phyloP scores from a whole-genome alignment of 2,797 vertebrate species.

The Microctenopoma steveboyesi region DNA sequence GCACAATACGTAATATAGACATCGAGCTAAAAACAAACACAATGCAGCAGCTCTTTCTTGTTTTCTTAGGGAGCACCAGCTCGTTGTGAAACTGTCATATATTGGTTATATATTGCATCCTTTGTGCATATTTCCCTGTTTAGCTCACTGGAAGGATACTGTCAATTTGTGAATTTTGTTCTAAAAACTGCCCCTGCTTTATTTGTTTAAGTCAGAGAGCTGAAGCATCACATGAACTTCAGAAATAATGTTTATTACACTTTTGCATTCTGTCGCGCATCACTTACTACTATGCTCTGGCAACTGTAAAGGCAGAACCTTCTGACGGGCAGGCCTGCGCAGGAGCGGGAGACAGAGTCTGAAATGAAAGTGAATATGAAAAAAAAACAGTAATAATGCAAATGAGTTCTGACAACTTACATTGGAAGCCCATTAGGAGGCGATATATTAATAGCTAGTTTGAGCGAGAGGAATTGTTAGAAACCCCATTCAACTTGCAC shows the following conservation, averaged over 20 bases:
- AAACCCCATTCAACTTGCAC: neutral
- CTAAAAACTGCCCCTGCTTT: neutral
- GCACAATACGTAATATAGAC: conserved; percentile 23
- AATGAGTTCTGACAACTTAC: neutral
- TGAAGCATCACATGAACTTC: neutral
- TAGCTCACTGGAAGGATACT: neutral
- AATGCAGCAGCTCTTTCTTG: neutral
- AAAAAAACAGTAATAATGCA: neutral
- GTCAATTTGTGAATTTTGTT: neutral
- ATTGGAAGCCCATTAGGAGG: neutral
- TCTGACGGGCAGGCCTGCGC: neutral
- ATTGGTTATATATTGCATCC: no score
- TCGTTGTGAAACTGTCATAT: neutral
- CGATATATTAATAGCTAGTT: neutral
- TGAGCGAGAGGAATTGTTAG: neutral
- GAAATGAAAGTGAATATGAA: neutral
- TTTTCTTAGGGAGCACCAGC: neutral
- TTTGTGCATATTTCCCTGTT: neutral
- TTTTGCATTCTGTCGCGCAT: neutral
- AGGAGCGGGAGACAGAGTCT: neutral
- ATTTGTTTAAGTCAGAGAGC: neutral
- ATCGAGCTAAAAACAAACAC: neutral
- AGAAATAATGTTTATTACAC: neutral
- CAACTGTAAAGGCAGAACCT: neutral
- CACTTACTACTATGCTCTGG: neutral